Percentiles rank a stretch among this genome's conserved stretches.
These are phyloP conservation scores for Lagopus leucura DNA, from an alignment of 2,113 vertebrate species.

Conservation along the genomic window DNA sequence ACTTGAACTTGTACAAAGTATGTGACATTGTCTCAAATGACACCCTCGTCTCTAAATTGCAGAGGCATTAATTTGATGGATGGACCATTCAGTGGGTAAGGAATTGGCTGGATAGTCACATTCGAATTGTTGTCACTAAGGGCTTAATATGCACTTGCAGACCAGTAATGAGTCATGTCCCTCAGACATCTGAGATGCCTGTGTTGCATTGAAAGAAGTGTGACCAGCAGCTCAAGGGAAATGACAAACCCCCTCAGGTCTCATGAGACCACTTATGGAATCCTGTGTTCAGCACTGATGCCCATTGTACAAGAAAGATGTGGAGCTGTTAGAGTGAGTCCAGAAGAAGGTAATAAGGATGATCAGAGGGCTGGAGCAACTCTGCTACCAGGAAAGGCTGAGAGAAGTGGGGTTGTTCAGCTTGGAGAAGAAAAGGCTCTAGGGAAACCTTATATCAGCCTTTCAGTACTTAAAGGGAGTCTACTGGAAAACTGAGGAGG, in stretches of 20 bases:
- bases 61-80: too few species aligned
- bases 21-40: too few species aligned
- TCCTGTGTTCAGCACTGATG: background rate
- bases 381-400: background rate
- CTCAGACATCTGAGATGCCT: too few species aligned
- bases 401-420: background rate
- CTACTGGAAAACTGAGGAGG: background rate
- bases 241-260: background rate
- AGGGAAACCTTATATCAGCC: background rate
- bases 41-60: too few species aligned
- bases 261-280: background rate
- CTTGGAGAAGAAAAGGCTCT: background rate
- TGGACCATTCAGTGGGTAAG: too few species aligned
- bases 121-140: background rate
- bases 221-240: too few species aligned
- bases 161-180: background rate
- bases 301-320: background rate
- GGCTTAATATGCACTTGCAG: background rate
- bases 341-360: background rate
- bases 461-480: background rate
- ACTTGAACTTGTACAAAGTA: too few species aligned
- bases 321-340: background rate
- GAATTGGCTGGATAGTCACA: background rate
- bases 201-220: too few species aligned
- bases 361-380: background rate